These are phyloP conservation scores for Caenorhabditis parvicauda DNA, from an alignment of 2,888 invertebrate species.

Conservation along the genomic window DNA sequence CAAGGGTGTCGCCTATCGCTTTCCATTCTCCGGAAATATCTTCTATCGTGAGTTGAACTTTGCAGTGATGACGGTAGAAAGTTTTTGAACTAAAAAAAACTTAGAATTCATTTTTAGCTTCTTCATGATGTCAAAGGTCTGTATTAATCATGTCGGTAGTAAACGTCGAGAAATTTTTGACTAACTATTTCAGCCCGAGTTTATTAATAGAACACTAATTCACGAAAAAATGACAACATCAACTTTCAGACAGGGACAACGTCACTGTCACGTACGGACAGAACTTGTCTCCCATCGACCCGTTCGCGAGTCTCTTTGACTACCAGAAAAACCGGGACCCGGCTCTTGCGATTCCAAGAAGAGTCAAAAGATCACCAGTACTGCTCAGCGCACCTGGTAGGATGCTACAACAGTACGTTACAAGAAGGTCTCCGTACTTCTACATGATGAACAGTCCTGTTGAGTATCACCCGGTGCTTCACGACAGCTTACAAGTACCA, in stretches of 20 bases:
- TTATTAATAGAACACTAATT: neutral
- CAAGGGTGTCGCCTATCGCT: conserved; percentile 48
- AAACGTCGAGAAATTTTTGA: neutral
- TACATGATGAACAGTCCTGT: too few relatives aligned
- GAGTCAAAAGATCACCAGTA: too few relatives aligned
- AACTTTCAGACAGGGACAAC: conserved; percentile 44
- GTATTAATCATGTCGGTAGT: neutral
- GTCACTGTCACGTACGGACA: conserved; percentile 52
- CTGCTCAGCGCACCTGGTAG: too few relatives aligned
- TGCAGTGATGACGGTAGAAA: neutral
- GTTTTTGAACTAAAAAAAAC: neutral
- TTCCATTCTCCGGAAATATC: conserved; percentile 52
- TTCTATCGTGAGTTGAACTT: conserved; percentile 32
- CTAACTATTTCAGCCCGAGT: neutral
- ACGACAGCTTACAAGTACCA: too few relatives aligned
- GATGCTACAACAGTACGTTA: too few relatives aligned
- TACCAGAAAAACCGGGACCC: conserved; percentile 39
- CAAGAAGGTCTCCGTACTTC: too few relatives aligned
- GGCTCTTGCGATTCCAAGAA: conserved; percentile 16
- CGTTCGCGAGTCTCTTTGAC: conserved; percentile 41
- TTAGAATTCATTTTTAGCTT: neutral
- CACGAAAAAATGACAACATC: neutral
- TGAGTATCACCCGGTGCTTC: too few relatives aligned
- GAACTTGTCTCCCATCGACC: conserved; percentile 48
- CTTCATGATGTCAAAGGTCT: neutral